These are phyloP conservation scores for Leptopilina myrica DNA, from an alignment of 2,888 invertebrate species.

Conservation along the genomic window DNA sequence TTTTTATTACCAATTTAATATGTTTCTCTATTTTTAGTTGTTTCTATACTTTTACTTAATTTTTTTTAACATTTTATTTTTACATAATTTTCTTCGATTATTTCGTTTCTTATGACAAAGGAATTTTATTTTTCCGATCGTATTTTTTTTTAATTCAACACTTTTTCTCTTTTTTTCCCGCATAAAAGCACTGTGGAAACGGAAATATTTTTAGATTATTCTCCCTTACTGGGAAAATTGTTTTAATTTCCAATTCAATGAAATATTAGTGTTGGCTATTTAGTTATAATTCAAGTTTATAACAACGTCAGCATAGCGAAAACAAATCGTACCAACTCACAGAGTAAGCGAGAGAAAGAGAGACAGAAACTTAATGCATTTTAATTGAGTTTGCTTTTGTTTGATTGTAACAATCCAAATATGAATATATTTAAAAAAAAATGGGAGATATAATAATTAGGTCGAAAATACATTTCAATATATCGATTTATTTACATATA, in stretches of 20 bases:
- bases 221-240: background rate
- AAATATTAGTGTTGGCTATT: background rate
- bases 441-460: background rate
- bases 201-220: background rate
- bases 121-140: too few relatives aligned
- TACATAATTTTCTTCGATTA: too few relatives aligned
- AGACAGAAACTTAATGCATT: conserved; percentile 10
- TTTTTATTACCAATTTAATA: too few relatives aligned
- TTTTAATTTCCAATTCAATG: background rate
- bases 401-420: conserved; percentile 4
- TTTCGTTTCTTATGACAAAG: too few relatives aligned
- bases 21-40: too few relatives aligned
- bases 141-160: too few relatives aligned
- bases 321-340: background rate
- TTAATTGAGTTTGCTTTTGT: conserved; percentile 16
- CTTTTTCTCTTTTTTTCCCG: too few relatives aligned
- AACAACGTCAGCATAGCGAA: conserved; percentile 3
- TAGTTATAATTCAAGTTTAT: conserved; percentile 7
- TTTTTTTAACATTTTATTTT: too few relatives aligned
- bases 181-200: background rate
- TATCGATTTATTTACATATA: background rate
- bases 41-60: too few relatives aligned
- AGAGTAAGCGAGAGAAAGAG: too few relatives aligned
- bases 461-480: background rate
- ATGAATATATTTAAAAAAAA: background rate